phyloP scores from a whole-genome alignment of 2,113 vertebrate genomes.

The Prolemur simus region DNA sequence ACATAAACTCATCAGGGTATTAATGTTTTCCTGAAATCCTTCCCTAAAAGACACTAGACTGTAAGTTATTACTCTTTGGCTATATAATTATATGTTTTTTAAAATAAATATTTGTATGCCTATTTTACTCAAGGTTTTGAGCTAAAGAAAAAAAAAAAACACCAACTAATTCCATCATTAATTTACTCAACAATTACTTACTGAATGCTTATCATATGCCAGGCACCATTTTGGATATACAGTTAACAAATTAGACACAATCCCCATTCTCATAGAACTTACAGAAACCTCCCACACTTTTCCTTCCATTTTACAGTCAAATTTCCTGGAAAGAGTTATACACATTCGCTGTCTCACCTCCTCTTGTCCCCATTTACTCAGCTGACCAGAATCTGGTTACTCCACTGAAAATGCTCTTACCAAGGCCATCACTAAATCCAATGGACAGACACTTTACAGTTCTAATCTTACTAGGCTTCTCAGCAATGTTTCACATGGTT shows the following conservation, averaged over 20 bases:
- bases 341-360: not conserved
- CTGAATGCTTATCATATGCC: not conserved
- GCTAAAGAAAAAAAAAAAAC: not conserved
- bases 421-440: not conserved
- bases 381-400: not conserved
- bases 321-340: slow-evolving; percentile 30
- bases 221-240: not conserved
- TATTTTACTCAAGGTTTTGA: slow-evolving; percentile 22
- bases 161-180: not conserved
- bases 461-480: slow-evolving; percentile 26
- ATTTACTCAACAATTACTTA: slow-evolving; percentile 40
- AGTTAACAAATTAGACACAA: not conserved
- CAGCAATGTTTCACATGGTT: not conserved
- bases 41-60: slow-evolving; percentile 15
- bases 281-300: not conserved
- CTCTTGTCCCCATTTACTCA: not conserved
- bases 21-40: slow-evolving; percentile 33
- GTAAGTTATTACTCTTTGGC: slow-evolving; percentile 6
- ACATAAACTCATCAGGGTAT: slow-evolving; percentile 17
- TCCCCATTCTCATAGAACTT: not conserved
- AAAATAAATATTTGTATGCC: slow-evolving; percentile 39
- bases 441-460: not conserved
- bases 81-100: slow-evolving; percentile 19
- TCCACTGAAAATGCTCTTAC: not conserved
- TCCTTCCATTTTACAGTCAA: not conserved